Conservation (phyloP, 2,113 vertebrate species). For the Athene cunicularia region DNA sequence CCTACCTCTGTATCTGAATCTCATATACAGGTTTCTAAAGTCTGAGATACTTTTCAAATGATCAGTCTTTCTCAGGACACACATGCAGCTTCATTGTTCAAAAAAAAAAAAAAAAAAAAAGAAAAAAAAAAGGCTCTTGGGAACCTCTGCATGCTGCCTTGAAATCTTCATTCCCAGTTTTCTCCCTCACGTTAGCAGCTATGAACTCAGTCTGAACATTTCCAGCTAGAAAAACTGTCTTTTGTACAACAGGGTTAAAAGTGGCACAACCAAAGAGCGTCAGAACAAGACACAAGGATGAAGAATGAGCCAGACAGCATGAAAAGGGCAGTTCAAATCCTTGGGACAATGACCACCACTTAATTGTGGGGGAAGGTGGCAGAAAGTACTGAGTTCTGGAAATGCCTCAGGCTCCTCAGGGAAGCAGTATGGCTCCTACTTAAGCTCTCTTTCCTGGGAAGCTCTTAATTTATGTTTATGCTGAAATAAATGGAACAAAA, state of each 20-base stretch:
- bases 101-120: background rate
- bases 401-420: constrained; percentile 55
- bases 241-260: background rate
- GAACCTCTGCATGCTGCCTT: background rate
- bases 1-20: background rate
- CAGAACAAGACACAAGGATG: background rate
- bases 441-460: constrained; percentile 71
- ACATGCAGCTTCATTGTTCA: background rate
- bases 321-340: background rate
- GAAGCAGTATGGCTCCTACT: constrained; percentile 56
- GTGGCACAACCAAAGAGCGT: background rate
- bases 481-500: constrained; percentile 69
- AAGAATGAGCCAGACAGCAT: background rate
- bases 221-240: background rate
- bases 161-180: background rate
- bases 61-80: background rate
- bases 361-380: constrained; percentile 50
- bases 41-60: background rate
- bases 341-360: constrained; percentile 2
- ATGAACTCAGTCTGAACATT: background rate
- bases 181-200: background rate
- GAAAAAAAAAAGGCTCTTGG: background rate
- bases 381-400: constrained; percentile 29
- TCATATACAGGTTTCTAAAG: background rate
- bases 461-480: constrained; percentile 74